These are phyloP conservation scores for Drosophila borealis DNA, from an alignment of 2,888 invertebrate genomes.

Conservation along the genomic window DNA sequence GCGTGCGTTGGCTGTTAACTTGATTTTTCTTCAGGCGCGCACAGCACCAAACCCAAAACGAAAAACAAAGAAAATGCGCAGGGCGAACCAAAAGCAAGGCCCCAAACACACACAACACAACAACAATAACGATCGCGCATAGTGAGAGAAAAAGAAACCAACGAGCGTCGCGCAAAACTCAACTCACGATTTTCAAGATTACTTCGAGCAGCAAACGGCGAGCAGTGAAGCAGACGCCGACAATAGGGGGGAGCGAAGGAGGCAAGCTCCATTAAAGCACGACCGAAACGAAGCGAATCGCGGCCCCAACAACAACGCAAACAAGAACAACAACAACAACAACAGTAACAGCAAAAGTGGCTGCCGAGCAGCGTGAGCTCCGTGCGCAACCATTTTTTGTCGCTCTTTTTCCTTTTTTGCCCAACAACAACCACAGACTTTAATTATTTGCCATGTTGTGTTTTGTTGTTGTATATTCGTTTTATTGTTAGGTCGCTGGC, in stretches of 20 bases:
- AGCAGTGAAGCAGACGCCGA: slow-evolving; percentile 27
- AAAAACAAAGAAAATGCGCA: slow-evolving; percentile 79
- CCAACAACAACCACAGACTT: slow-evolving; percentile 25
- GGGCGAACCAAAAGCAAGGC: slow-evolving; percentile 58
- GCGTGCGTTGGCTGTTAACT: slow-evolving; percentile 75
- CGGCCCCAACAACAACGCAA: slow-evolving; percentile 26
- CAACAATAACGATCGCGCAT: slow-evolving; percentile 23
- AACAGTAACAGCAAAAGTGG: slow-evolving; percentile 29
- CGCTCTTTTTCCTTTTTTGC: slow-evolving; percentile 58
- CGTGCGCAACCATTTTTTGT: slow-evolving; percentile 54
- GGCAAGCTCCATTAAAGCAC: slow-evolving; percentile 68
- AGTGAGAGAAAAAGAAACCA: slow-evolving; percentile 53
- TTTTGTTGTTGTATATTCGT: slow-evolving; percentile 17
- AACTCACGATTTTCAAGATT: slow-evolving; percentile 78
- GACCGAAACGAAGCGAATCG: slow-evolving; percentile 64
- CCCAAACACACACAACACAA: slow-evolving; percentile 29
- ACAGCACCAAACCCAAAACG: slow-evolving; percentile 37
- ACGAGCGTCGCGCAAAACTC: slow-evolving; percentile 55
- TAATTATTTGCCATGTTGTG: slow-evolving; percentile 37
- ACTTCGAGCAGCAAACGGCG: slow-evolving; percentile 51
- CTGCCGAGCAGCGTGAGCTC: slow-evolving; percentile 66
- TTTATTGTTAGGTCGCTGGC: slow-evolving; percentile 35
- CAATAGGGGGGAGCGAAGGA: slow-evolving; percentile 20
- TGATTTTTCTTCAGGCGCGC: slow-evolving; percentile 74
- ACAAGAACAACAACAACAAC: slow-evolving; percentile 17